Base-by-base conservation (phyloP, 2,797 vertebrate species). In the Micropoecilia bifurca region DNA sequence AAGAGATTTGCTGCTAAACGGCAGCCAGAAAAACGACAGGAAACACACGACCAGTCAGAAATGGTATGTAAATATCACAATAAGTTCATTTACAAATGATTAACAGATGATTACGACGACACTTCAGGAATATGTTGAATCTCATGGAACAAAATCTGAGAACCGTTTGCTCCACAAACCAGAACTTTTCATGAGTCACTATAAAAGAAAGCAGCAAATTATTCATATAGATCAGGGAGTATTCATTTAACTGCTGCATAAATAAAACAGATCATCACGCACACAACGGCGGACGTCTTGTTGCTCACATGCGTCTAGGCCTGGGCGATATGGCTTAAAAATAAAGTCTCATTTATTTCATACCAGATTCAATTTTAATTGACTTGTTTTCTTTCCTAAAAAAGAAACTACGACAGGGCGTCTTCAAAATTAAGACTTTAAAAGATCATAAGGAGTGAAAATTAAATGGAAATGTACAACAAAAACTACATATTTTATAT, bases 1-100 rank as follows among this genome's bases (percentile, higher is more conserved):
- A 87, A 83, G 77, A 87, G 75, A 88, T 87, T 89, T 92, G 91
- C 89, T 75, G 91, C 80, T 77, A 73, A 88, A 90, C 73, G 36
- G 90, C 87, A 91, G 91, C 83, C 91, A 90, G 90, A 87, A 93
- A 75, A 88, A 91, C 48, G 75, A n/a, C n/a, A 86, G 89, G 72
- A 79, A 92, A 90, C 77, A 87, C 82, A 50, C 33, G 80, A 86
- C 84, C 80, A 78, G 85, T 86, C 71, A 79, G 78, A 84, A 86
- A 80, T 85, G 75, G 61, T 78, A 88, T 80, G 74, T 84, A 85
- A 90, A 79, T 3, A 63, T 81, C 75, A 77, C 90, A 91, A 86
- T 87, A 59, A 69, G 73, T 80, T 53, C 79, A 89, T 85, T 84
- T 82, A 86, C 83, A 13, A 30, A 28, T 59, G n/a, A 59, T 59